A percentile compares a stretch with the other conserved stretches of the same genome.
Evolutionary conservation across 2,113 vertebrate species (phyloP).

Genomic region (Coracopsis vasa): DNA sequence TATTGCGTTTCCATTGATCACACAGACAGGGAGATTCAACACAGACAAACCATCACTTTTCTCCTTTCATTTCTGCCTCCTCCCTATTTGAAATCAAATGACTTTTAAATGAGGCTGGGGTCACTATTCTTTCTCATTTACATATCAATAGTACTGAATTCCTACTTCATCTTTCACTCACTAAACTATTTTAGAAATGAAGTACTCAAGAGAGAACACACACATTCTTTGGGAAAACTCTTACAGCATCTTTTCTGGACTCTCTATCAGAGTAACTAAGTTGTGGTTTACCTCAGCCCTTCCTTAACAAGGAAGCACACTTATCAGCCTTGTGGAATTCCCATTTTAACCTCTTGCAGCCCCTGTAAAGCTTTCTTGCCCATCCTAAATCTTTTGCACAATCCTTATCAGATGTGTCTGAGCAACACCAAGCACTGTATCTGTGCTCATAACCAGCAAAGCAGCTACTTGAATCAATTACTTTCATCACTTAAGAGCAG

Average conservation of each 20-base stretch:
- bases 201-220: not conserved
- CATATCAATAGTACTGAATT: conserved; percentile 33
- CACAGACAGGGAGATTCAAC: conserved; percentile 19
- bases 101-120: conserved; percentile 35
- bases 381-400: not conserved
- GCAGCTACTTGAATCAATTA: not conserved
- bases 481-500: not conserved
- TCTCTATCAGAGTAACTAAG: not conserved
- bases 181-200: not conserved
- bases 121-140: conserved; percentile 38
- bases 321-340: not conserved
- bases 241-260: not conserved
- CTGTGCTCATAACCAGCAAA: not conserved
- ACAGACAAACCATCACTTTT: conserved; percentile 51
- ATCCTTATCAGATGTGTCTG: not conserved
- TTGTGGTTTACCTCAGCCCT: conserved; percentile 7
- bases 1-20: conserved; percentile 67
- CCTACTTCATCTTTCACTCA: not conserved
- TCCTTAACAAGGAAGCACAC: rapidly evolving
- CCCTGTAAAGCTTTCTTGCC: not conserved
- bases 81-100: conserved; percentile 52
- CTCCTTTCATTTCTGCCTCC: conserved; percentile 10
- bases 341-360: not conserved
- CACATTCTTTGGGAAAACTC: not conserved
- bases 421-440: not conserved